Evolutionary conservation across 2,113 vertebrate species (phyloP), one percentile per base, ranked within the genome.

Genomic region (Galemys pyrenaicus): DNA sequence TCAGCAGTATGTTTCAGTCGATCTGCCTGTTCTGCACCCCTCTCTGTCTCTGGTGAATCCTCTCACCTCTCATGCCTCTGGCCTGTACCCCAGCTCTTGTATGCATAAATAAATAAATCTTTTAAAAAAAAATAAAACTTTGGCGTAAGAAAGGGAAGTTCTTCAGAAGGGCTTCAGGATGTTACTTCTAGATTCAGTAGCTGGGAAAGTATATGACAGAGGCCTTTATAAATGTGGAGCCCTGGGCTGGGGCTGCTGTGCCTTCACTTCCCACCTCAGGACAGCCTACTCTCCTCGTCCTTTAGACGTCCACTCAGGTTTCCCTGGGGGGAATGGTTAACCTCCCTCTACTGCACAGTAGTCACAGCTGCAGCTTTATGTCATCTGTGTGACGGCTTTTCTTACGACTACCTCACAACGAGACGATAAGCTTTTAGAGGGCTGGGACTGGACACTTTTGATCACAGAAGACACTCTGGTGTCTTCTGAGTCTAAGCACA

Each of bases 361-460:
- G 51, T 24, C 10, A 35, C 7, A 51, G 32, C 16, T 1, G 3
- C 35, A 22, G 37, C 4, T 24, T 64, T 6, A 26, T 11, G 51
- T 11, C 9, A 9, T 3, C 5, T 6, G 64, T 22, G 44, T 30
- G n/a, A 64, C 13, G 19, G 26, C 35, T 28, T 35, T 10, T 49
- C 54, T 77, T 32, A 16, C 5, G 9, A 9, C 26, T 16, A 51
- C 37, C 65, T 24, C 1, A 26, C 0, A 1, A 28, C 39, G 0
- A 41, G 79, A 51, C 26, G 37, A 3, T 2, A 30, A 73, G 44
- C 58, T 26, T 37, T 3, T 32, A 26, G 81, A 58, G 62, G 60
- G 32, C 7, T 22, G 44, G 56, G 9, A 2, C 32, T 11, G 30
- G 41, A 39, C 2, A 11, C 58, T 64, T 49, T 2, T 13, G 28